Conservation (phyloP, 2,888 invertebrate species). For the Thera obeliscata region DNA sequence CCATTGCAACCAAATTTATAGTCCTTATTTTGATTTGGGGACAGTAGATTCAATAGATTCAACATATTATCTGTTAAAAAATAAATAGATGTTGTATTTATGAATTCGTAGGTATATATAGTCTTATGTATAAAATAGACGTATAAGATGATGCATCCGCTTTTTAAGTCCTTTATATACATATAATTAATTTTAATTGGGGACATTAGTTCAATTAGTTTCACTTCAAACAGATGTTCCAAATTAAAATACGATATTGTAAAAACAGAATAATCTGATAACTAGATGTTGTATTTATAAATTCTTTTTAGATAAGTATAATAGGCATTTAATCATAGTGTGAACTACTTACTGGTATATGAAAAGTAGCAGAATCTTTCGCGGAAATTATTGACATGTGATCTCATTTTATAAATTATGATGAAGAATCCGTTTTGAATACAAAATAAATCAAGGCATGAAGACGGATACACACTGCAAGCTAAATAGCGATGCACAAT, state of each 20-base stretch:
- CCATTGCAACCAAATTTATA: not conserved
- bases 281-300: constrained; percentile 31
- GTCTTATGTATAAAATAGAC: not conserved
- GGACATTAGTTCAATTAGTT: not conserved
- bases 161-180: not conserved
- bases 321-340: constrained; percentile 16
- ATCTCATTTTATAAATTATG: constrained; percentile 33
- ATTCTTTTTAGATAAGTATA: constrained; percentile 15
- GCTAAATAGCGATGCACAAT: not conserved
- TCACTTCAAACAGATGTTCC: constrained; percentile 4
- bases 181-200: not conserved
- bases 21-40: not conserved
- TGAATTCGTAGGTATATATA: not conserved
- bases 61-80: no score
- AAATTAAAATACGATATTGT: not conserved
- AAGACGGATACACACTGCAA: constrained; percentile 21
- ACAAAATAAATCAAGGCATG: constrained; percentile 5
- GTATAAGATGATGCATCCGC: not conserved
- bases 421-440: constrained; percentile 17
- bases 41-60: not conserved
- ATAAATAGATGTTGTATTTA: no score
- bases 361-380: constrained; percentile 16
- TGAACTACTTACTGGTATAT: constrained; percentile 18
- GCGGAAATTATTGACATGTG: constrained; percentile 29
- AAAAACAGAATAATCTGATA: constrained; percentile 12